phyloP scores from a whole-genome alignment of 2,113 vertebrate genomes.

The Anolis carolinensis region DNA sequence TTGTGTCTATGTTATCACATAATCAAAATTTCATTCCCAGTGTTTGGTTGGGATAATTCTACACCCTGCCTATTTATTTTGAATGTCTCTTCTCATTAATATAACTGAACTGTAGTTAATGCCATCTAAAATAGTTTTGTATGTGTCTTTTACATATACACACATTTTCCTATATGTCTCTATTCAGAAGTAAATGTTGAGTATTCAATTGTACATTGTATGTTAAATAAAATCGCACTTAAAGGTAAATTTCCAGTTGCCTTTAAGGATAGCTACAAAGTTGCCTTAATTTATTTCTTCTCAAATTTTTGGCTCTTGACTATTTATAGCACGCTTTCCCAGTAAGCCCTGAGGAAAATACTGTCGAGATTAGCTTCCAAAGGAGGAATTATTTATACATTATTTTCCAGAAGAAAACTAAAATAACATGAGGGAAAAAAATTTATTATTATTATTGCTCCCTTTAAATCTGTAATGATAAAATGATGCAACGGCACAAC shows the following conservation, averaged over 20 bases:
- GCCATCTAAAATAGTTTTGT: constrained; percentile 1
- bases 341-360: neutral
- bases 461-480: neutral
- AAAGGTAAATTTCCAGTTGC: neutral
- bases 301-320: neutral
- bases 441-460: neutral
- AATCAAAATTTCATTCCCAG: constrained; percentile 41
- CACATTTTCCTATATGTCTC: neutral
- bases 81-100: constrained; percentile 58
- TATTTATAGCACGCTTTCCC: neutral
- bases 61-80: constrained; percentile 52
- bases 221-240: neutral
- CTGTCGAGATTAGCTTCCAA: neutral
- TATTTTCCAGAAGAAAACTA: neutral
- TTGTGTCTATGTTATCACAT: constrained; percentile 55
- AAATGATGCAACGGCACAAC: neutral
- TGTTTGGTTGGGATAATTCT: constrained; percentile 53
- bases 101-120: constrained; percentile 28
- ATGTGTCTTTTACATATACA: neutral
- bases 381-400: neutral
- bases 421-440: neutral
- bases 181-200: neutral
- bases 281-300: neutral
- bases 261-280: neutral
- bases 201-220: neutral